phyloP scores from a whole-genome alignment of 2,888 invertebrate genomes.

The Biston stratarius region DNA sequence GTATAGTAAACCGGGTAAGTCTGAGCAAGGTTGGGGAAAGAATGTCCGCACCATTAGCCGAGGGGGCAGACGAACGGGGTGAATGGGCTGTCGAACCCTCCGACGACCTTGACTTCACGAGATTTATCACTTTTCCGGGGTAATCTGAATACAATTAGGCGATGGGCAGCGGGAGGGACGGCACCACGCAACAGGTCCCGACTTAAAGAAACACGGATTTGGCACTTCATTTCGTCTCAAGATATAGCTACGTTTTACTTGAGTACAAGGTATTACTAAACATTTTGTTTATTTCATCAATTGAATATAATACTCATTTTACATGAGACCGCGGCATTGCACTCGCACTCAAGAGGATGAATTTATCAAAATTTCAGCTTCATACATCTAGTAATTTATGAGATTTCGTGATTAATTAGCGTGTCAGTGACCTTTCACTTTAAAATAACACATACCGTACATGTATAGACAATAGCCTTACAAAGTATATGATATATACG shows the following conservation, averaged over 20 bases:
- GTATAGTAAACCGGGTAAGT: conserved; percentile 66
- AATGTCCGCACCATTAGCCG: conserved; percentile 80
- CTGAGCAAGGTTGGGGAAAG: conserved; percentile 75
- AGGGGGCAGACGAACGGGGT: conserved; percentile 81
- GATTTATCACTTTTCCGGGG: conserved; percentile 83
- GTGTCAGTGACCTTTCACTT: too few relatives aligned
- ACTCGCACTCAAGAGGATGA: too few relatives aligned
- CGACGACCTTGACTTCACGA: conserved; percentile 81
- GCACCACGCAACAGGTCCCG: conserved; percentile 70
- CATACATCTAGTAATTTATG: too few relatives aligned
- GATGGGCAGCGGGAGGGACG: conserved; percentile 70
- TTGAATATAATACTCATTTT: too few relatives aligned
- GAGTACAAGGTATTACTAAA: background rate
- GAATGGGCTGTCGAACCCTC: conserved; percentile 84
- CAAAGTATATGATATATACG: background rate
- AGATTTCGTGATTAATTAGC: too few relatives aligned
- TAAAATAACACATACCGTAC: too few relatives aligned
- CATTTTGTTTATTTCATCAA: background rate
- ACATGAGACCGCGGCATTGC: too few relatives aligned
- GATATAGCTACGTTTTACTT: background rate
- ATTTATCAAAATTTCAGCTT: too few relatives aligned
- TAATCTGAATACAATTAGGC: conserved; percentile 84
- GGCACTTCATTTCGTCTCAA: conserved; percentile 4
- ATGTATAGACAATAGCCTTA: too few relatives aligned
- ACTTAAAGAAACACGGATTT: conserved; percentile 52